These are phyloP conservation scores for Drosophila planitibia DNA, from an alignment of 2,888 invertebrate species.

Conservation along the genomic window DNA sequence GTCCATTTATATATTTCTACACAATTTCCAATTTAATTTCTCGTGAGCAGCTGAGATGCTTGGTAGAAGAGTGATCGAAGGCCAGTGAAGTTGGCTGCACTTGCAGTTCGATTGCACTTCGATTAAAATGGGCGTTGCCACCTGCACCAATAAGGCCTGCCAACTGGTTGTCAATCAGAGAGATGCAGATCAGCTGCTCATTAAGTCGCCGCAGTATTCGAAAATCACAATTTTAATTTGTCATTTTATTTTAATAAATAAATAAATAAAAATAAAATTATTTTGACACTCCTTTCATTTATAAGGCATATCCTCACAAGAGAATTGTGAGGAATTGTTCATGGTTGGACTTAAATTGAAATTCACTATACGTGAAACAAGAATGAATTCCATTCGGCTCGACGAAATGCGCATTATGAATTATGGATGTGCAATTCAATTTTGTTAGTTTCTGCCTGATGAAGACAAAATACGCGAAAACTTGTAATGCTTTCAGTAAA, in stretches of 20 bases:
- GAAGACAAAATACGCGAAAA: background rate
- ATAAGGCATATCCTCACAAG: background rate
- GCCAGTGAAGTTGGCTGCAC: background rate
- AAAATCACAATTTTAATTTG: background rate
- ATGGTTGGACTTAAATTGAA: background rate
- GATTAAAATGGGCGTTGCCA: background rate
- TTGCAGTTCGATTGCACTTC: background rate
- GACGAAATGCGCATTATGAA: background rate
- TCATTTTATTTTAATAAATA: background rate
- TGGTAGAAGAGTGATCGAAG: background rate
- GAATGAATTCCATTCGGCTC: background rate
- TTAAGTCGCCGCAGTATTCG: background rate
- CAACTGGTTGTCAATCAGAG: background rate
- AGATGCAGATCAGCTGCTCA: background rate
- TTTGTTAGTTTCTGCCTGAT: background rate
- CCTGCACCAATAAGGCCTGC: background rate
- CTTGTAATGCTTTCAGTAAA: background rate
- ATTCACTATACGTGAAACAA: background rate
- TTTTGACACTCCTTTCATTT: background rate
- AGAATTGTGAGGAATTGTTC: background rate
- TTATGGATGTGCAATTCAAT: background rate
- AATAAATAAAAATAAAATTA: background rate
- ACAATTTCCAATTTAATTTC: background rate
- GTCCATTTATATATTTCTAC: background rate
- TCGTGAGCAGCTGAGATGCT: rapidly evolving